These are phyloP conservation scores for Lordiphosa fenestrarum DNA, from an alignment of 2,888 invertebrate genomes.

Conservation along the genomic window DNA sequence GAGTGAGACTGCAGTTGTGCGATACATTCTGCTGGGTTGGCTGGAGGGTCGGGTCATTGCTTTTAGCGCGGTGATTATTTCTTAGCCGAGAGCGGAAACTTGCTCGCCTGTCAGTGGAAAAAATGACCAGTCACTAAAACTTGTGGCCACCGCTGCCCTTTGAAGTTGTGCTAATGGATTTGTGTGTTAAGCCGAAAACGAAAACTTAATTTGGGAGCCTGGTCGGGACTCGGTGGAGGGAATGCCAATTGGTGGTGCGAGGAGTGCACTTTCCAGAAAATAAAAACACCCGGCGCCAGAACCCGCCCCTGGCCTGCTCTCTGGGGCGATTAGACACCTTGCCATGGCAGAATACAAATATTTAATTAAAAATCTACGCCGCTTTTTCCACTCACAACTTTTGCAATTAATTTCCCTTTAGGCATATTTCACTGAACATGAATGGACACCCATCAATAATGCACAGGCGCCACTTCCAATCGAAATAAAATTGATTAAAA, in stretches of 20 bases:
- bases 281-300: too few relatives aligned
- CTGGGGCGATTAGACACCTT: neutral
- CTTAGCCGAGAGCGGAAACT: slow-evolving; percentile 19
- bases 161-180: slow-evolving; percentile 58
- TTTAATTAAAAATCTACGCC: slow-evolving; percentile 48
- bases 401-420: slow-evolving; percentile 46
- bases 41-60: slow-evolving; percentile 57
- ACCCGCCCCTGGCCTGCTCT: neutral
- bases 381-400: slow-evolving; percentile 42
- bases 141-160: slow-evolving; percentile 35
- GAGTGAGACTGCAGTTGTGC: slow-evolving; percentile 13
- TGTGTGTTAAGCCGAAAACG: slow-evolving; percentile 18
- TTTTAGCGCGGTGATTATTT: slow-evolving; percentile 64
- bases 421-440: slow-evolving; percentile 34
- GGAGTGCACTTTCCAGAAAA: too few relatives aligned
- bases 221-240: slow-evolving; percentile 20
- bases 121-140: slow-evolving; percentile 16
- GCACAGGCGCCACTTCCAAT: slow-evolving; percentile 20
- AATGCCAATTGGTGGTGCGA: slow-evolving; percentile 31
- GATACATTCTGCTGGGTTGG: slow-evolving; percentile 11
- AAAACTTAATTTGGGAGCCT: slow-evolving; percentile 51
- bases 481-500: slow-evolving; percentile 47
- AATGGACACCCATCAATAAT: slow-evolving; percentile 31
- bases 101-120: slow-evolving; percentile 12
- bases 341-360: slow-evolving; percentile 28